A percentile compares a stretch with the other conserved stretches of the same genome.
Evolutionary conservation across 2,888 invertebrate genomes (phyloP).

Genomic region (Drosophila quinaria): DNA sequence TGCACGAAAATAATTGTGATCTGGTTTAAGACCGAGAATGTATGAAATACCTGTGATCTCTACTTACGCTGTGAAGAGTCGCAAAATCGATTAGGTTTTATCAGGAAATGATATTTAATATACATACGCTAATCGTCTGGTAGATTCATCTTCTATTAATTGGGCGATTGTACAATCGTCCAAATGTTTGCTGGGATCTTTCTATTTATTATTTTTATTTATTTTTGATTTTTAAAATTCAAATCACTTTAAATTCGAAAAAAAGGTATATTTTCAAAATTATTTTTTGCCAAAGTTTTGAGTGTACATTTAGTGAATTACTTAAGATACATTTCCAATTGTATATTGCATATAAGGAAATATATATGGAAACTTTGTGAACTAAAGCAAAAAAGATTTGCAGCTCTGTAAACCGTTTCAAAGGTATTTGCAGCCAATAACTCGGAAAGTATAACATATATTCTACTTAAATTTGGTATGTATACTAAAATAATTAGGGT

Average conservation of each 20-base stretch:
- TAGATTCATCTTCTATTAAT: too few species aligned
- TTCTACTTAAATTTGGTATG: background rate
- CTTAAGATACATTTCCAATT: background rate
- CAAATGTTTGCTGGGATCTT: too few species aligned
- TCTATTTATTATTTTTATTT: too few species aligned
- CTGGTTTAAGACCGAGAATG: slow-evolving; percentile 3
- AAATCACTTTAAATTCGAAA: too few species aligned
- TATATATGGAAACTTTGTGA: background rate
- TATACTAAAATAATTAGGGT: too few species aligned
- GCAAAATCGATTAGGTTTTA: background rate
- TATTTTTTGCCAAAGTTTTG: background rate
- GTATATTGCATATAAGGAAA: background rate
- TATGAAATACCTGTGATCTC: slow-evolving; percentile 2
- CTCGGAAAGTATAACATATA: too few species aligned
- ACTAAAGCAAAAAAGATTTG: too few species aligned
- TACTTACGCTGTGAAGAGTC: too few species aligned
- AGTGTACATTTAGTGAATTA: background rate
- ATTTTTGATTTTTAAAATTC: background rate
- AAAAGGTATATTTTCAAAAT: too few species aligned
- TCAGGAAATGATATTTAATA: background rate
- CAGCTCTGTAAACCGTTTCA: background rate
- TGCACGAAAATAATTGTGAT: background rate
- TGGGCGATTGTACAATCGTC: too few species aligned
- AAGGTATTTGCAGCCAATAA: too few species aligned
- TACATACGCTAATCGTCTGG: too few species aligned